Evolutionary conservation across 2,888 invertebrate species (phyloP), one percentile per base, ranked within the genome.

Genomic region (Proisotoma minuta): DNA sequence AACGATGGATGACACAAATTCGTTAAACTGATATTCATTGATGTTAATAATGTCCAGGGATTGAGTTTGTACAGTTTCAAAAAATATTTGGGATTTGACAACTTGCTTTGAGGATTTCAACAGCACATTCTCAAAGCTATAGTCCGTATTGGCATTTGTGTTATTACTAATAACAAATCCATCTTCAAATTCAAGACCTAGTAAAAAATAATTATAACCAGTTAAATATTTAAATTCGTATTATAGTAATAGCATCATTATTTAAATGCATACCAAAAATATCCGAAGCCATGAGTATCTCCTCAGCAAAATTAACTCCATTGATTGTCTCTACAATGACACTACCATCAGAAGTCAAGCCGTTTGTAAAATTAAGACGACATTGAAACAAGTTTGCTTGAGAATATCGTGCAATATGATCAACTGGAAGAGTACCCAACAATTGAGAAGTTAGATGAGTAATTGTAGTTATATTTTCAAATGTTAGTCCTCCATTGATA

Each of bases 371-470:
- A 15, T 56, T 22, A 15, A 65, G 4, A 3, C 29, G 28, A 47
- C 66, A 66, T 12, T 59, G 47, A 56, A 72, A 70, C 5, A 49
- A 26, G 40, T 72, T 72, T n/a, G 61, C 51, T 3, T 56, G 57
- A 23, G 51, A 63, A 4, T 63, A 48, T 0, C 54, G 26, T 2
- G 72, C 70, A 10, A 73, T 53, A 23, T 63, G 22, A 5, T 24
- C 22, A 2, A 63, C 62, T 1, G 15, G n/a, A 18, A 64, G 27
- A 0, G 34, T 34, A 22, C 66, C 64, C 2, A 67, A 10, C 2
- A 15, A 54, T 1, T 23, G 34, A 0, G 64, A 52, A 20, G 39
- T 27, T n/a, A 68, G 28, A 1, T 59, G 40, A 2, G 28, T 23
- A 8, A 61, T 24, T 1, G 27, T 27, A 3, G 63, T 8, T 1